A percentile compares a stretch with the other conserved stretches of the same genome.
Evolutionary conservation across 2,113 vertebrate genomes (phyloP).

Genomic region (Indicator indicator): DNA sequence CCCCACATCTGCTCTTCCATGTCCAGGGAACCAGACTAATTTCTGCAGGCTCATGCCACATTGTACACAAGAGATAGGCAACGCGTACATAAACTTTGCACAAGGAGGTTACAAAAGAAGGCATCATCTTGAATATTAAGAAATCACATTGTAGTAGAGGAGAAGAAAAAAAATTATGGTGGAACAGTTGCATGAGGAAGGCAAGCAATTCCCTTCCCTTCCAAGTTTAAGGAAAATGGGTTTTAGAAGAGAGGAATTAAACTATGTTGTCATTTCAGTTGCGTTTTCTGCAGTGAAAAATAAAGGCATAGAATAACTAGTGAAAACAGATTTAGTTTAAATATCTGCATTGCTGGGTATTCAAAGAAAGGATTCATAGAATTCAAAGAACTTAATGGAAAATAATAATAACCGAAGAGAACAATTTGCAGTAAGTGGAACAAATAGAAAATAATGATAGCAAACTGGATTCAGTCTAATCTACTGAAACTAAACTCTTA

Average conservation of each 20-base stretch:
- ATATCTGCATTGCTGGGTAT: neutral
- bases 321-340: constrained; percentile 30
- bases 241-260: neutral
- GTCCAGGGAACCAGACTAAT: neutral
- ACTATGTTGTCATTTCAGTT: neutral
- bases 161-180: neutral
- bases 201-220: neutral
- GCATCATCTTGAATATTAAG: neutral
- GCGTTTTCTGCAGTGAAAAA: neutral
- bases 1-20: neutral
- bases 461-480: constrained; percentile 53
- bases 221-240: neutral
- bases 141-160: neutral
- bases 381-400: constrained; percentile 58
- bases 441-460: constrained; percentile 51
- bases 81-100: neutral
- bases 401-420: constrained; percentile 45
- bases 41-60: neutral
- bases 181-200: neutral
- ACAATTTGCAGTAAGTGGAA: constrained; percentile 49
- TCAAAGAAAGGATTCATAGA: constrained; percentile 18
- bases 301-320: neutral
- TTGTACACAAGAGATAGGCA: neutral
- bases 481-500: constrained; percentile 55
- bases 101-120: neutral